These are phyloP conservation scores for Elachura formosa DNA, from an alignment of 2,113 vertebrate species.

Conservation along the genomic window DNA sequence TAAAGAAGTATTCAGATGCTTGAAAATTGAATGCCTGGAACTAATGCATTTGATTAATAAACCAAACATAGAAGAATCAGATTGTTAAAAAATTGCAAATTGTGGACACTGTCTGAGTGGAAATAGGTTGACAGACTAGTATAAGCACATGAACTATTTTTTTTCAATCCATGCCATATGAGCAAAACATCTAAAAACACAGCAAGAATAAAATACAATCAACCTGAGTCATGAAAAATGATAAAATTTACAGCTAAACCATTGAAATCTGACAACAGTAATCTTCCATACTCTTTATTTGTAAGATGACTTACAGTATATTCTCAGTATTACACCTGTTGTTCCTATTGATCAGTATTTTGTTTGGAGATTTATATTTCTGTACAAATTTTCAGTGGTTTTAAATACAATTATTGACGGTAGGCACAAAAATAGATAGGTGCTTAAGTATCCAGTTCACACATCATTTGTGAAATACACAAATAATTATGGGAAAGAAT, in stretches of 20 bases:
- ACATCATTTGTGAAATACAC: background rate
- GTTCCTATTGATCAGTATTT: background rate
- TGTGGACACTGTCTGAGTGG: background rate
- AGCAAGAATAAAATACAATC: background rate
- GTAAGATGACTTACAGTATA: background rate
- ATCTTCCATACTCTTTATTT: background rate
- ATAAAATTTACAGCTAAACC: background rate
- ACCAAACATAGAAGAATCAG: background rate
- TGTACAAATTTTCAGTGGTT: background rate
- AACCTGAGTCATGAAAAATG: background rate
- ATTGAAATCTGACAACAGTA: background rate
- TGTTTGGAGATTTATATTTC: background rate
- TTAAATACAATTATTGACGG: background rate
- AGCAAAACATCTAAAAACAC: background rate
- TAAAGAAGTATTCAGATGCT: background rate
- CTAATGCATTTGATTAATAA: background rate
- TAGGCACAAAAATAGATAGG: background rate
- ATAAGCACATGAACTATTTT: background rate
- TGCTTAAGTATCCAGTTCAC: background rate
- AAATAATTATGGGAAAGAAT: background rate
- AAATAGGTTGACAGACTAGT: background rate
- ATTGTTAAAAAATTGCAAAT: background rate
- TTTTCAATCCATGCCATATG: background rate
- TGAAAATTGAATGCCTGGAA: background rate
- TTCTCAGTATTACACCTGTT: background rate